phyloP scores from a whole-genome alignment of 1,140 invertebrate species.

The Polypedilum pembai region DNA sequence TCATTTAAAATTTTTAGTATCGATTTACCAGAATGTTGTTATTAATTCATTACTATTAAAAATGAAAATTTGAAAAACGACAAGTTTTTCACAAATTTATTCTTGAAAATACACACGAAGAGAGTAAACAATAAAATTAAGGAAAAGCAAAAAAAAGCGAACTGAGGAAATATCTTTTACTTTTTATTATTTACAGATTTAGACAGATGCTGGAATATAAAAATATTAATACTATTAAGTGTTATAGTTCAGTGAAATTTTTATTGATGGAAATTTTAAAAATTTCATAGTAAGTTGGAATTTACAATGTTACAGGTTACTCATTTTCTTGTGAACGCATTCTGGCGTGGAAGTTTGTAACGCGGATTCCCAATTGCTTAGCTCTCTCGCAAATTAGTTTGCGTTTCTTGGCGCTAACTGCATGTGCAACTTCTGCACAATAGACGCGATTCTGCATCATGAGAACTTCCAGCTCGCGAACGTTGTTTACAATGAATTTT shows the following conservation, averaged over 20 bases:
- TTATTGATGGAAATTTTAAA: neutral
- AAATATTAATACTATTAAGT: no score
- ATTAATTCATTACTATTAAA: slow-evolving; percentile 9
- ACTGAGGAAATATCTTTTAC: no score
- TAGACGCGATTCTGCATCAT: slow-evolving; percentile 98
- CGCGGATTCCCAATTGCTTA: slow-evolving; percentile 87
- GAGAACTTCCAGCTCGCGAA: slow-evolving; percentile 86
- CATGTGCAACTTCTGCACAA: slow-evolving; percentile 96
- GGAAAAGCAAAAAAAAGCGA: neutral
- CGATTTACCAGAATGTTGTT: slow-evolving; percentile 17
- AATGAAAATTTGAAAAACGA: slow-evolving; percentile 2
- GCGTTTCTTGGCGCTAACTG: slow-evolving; percentile 92
- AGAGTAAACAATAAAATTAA: slow-evolving; percentile 8
- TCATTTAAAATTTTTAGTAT: slow-evolving; percentile 7
- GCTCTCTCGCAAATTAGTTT: slow-evolving; percentile 94
- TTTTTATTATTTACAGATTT: no score
- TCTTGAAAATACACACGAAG: neutral
- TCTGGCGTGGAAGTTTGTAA: slow-evolving; percentile 93
- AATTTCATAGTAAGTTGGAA: neutral
- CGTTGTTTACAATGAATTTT: slow-evolving; percentile 65
- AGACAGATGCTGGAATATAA: no score
- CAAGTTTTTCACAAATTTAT: slow-evolving; percentile 13
- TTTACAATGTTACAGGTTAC: slow-evolving; percentile 53
- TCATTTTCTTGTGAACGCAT: slow-evolving; percentile 97
- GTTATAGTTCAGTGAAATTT: neutral